phyloP scores from a whole-genome alignment of 1,140 invertebrate species.

The Drosophila equinoxialis region DNA sequence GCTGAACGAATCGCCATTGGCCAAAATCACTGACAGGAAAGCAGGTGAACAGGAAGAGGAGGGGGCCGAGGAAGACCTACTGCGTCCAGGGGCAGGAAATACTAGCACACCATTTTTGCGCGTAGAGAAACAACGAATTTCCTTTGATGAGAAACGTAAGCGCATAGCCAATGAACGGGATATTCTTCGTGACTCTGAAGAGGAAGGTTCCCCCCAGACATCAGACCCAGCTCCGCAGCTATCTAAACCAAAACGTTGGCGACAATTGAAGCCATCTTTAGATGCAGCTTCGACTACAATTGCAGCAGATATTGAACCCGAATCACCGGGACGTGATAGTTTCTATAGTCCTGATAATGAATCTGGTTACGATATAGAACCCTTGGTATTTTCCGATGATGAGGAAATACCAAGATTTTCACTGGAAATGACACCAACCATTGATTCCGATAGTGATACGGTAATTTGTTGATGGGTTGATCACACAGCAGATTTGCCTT shows the following conservation, averaged over 20 bases:
- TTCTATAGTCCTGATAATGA: conserved; percentile 88
- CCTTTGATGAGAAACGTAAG: conserved; percentile 80
- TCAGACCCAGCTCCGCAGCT: conserved; percentile 27
- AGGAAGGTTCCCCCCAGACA: conserved; percentile 51
- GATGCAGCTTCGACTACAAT: conserved; percentile 30
- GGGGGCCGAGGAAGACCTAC: conserved; percentile 42
- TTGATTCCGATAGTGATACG: conserved; percentile 83
- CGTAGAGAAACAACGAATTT: conserved; percentile 78
- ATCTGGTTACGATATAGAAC: conserved; percentile 84
- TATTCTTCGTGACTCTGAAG: conserved; percentile 76
- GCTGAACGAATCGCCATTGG: conserved; percentile 37
- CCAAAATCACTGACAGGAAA: conserved; percentile 17
- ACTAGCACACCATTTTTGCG: conserved; percentile 71
- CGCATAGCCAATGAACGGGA: conserved; percentile 77
- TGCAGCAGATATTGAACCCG: conserved; percentile 48
- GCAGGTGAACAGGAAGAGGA: conserved; percentile 7
- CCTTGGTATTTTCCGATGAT: conserved; percentile 89
- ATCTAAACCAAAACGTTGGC: conserved; percentile 59
- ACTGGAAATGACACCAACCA: conserved; percentile 80
- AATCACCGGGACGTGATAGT: conserved; percentile 84
- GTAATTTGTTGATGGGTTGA: conserved; percentile 59
- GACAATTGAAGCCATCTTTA: conserved; percentile 65
- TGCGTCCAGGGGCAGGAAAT: conserved; percentile 58
- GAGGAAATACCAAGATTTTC: conserved; percentile 84
- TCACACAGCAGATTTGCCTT: not conserved